Percentiles rank a stretch among this genome's conserved stretches.
Conservation (phyloP, 2,888 invertebrate genomes). For the Sphaerophoria taeniata region DNA sequence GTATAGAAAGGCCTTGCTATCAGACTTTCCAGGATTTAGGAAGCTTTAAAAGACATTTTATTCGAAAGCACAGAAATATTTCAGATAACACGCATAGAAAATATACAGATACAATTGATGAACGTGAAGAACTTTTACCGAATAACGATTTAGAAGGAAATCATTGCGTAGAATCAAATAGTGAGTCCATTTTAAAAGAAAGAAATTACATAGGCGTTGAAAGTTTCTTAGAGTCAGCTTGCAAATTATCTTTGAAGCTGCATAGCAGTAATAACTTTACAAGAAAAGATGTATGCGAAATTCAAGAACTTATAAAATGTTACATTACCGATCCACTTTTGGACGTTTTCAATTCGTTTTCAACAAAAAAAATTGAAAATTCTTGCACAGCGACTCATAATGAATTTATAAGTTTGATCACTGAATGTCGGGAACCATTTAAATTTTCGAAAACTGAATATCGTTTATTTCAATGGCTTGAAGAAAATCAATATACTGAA, state of each 20-base stretch:
- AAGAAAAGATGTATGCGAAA: constrained; percentile 10
- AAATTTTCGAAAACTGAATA: neutral
- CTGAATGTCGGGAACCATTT: constrained; percentile 1
- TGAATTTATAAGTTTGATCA: neutral
- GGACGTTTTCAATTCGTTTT: constrained; percentile 6
- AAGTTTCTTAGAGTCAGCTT: neutral
- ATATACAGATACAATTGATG: neutral
- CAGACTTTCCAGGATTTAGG: constrained; percentile 22
- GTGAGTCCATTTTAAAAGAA: neutral
- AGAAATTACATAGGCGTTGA: neutral
- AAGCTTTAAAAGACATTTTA: constrained; percentile 15
- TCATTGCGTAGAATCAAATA: neutral
- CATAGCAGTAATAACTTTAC: constrained; percentile 11
- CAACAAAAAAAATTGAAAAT: neutral
- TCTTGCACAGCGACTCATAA: neutral
- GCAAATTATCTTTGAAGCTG: constrained; percentile 1
- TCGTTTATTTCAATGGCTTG: constrained; percentile 12
- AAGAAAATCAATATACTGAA: neutral
- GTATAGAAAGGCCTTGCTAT: neutral
- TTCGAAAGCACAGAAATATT: neutral
- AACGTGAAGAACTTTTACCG: neutral
- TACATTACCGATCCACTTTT: constrained; percentile 2
- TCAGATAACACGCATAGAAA: neutral
- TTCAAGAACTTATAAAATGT: constrained; percentile 9
- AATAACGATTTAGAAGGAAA: neutral